Evolutionary conservation across 2,113 vertebrate genomes (phyloP).

Genomic region (Rhodinocichla rosea): DNA sequence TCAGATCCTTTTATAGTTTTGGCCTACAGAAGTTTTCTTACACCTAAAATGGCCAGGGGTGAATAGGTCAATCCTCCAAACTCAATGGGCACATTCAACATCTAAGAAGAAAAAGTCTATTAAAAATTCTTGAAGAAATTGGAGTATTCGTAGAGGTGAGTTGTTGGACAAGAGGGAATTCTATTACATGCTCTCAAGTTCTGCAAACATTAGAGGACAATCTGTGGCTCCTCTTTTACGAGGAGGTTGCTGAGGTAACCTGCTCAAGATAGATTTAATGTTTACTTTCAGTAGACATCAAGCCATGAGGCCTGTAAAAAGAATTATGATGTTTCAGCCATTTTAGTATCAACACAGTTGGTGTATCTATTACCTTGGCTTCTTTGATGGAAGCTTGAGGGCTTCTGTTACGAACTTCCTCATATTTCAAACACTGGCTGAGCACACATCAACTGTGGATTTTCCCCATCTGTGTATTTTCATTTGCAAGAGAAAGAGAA

Average conservation of each 20-base stretch:
- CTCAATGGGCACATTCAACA: neutral
- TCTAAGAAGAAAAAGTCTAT: neutral
- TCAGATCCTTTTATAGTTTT: slow-evolving; percentile 9
- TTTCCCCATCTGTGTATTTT: neutral
- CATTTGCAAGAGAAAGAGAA: neutral
- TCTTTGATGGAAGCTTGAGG: neutral
- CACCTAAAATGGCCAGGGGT: neutral
- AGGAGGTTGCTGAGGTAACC: slow-evolving; percentile 1
- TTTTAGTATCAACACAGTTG: neutral
- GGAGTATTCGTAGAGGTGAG: neutral
- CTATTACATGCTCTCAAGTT: slow-evolving; percentile 34
- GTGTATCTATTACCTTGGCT: slow-evolving; percentile 12
- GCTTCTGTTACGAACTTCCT: neutral
- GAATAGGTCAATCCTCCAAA: slow-evolving; percentile 19
- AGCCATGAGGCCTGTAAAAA: slow-evolving; percentile 34
- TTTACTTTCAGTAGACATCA: slow-evolving; percentile 11
- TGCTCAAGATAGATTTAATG: neutral
- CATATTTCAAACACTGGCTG: neutral
- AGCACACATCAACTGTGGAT: neutral
- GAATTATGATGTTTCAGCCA: slow-evolving; percentile 11
- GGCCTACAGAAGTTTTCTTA: slow-evolving; percentile 6
- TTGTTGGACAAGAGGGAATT: slow-evolving; percentile 39
- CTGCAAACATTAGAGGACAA: neutral
- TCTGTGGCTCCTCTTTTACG: slow-evolving; percentile 10
- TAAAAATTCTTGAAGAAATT: slow-evolving; percentile 41